These are phyloP conservation scores for Drosophila leontia DNA, from an alignment of 1,140 invertebrate genomes.

Conservation along the genomic window DNA sequence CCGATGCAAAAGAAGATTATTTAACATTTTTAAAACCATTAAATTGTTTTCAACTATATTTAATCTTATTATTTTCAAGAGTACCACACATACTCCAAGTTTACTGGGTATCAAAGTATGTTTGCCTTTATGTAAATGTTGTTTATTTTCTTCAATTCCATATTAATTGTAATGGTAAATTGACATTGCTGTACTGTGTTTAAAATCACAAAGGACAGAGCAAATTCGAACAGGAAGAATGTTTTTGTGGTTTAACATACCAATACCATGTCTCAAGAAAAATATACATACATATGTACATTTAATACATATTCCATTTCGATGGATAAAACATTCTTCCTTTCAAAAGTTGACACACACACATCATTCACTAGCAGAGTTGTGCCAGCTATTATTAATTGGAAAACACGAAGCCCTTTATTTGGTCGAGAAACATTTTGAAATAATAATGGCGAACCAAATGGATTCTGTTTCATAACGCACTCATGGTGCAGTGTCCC, in stretches of 20 bases:
- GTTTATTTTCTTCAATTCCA: not conserved
- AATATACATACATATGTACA: not conserved
- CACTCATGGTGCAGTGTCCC: conserved; percentile 3
- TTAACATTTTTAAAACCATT: too few relatives aligned
- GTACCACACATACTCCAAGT: too few relatives aligned
- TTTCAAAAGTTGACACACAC: not conserved
- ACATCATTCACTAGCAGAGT: not conserved
- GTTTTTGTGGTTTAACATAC: not conserved
- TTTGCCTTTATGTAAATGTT: not conserved
- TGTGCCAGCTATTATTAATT: not conserved
- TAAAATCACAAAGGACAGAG: not conserved
- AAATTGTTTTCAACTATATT: not conserved
- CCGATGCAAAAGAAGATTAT: too few relatives aligned
- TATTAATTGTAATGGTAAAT: not conserved
- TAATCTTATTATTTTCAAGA: not conserved
- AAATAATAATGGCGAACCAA: conserved; percentile 4
- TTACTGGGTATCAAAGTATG: not conserved
- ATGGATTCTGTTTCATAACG: conserved; percentile 10
- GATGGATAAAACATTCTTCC: too few relatives aligned
- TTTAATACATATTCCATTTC: not conserved
- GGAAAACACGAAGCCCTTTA: conserved; percentile 7
- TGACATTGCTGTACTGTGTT: not conserved
- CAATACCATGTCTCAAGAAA: not conserved
- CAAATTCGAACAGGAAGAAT: not conserved
- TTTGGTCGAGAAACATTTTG: conserved; percentile 11